Evolutionary conservation across 2,888 invertebrate species (phyloP).

Genomic region (Pristionchus entomophagus): DNA sequence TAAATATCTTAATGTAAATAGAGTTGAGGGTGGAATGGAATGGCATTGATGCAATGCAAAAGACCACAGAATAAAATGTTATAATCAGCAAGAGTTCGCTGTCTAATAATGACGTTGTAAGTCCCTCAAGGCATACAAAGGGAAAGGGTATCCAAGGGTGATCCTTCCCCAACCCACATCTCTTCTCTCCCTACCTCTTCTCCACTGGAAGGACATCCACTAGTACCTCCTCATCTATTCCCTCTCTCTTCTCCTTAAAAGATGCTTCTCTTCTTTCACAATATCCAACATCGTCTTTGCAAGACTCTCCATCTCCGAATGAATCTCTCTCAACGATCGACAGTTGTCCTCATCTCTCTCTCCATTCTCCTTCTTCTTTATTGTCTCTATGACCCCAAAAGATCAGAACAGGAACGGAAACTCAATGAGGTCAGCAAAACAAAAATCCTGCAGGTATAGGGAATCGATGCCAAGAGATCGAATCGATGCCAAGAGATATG

Average conservation of each 20-base stretch:
- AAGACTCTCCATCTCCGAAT: conserved; percentile 20
- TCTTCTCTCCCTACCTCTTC: background rate
- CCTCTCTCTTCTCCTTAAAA: background rate
- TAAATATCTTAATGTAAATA: background rate
- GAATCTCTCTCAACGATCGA: conserved; percentile 27
- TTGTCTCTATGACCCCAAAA: background rate
- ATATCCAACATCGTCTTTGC: conserved; percentile 2
- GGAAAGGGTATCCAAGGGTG: conserved; percentile 7
- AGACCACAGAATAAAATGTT: background rate
- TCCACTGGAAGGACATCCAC: background rate
- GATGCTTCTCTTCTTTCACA: background rate
- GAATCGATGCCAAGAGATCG: background rate
- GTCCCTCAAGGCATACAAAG: too few species aligned
- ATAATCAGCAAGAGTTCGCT: too few species aligned
- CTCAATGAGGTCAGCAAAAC: conserved; percentile 9
- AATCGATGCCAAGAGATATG: background rate
- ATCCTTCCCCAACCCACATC: background rate
- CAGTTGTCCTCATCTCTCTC: background rate
- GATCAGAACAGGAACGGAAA: background rate
- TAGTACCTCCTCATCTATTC: background rate
- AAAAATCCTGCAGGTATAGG: background rate
- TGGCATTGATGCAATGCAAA: background rate
- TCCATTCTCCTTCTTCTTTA: background rate
- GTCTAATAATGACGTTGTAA: too few species aligned
- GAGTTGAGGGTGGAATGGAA: background rate